A percentile compares a stretch with the other conserved stretches of the same genome.
These are phyloP conservation scores for Lamprotornis superbus DNA, from an alignment of 2,113 vertebrate species.

Conservation along the genomic window DNA sequence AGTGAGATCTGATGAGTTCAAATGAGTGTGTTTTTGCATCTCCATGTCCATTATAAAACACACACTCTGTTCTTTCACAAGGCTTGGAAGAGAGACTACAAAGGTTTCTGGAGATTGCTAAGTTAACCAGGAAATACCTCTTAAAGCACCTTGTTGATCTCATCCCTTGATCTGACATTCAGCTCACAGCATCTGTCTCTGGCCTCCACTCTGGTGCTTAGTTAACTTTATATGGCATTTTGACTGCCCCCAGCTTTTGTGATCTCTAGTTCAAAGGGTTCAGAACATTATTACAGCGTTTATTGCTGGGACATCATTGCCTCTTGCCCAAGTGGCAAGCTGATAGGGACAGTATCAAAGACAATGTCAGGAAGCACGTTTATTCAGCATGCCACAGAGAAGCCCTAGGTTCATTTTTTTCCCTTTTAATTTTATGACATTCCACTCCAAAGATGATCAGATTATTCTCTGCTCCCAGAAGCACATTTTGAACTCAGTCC, in stretches of 20 bases:
- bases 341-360: neutral
- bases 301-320: neutral
- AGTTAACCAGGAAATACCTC: conserved; percentile 30
- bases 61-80: neutral
- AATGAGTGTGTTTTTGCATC: neutral
- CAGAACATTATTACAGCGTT: neutral
- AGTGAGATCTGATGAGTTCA: neutral
- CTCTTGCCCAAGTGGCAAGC: neutral
- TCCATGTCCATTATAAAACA: neutral
- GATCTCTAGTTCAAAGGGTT: neutral
- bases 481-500: neutral
- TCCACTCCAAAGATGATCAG: neutral
- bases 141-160: neutral
- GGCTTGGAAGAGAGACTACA: neutral
- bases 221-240: conserved; percentile 19
- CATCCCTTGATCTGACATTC: conserved; percentile 1
- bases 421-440: neutral
- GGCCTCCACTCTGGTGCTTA: neutral
- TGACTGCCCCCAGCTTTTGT: conserved; percentile 21
- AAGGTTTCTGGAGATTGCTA: neutral
- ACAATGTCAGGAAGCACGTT: neutral
- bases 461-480: neutral
- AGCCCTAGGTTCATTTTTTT: neutral
- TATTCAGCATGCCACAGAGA: neutral
- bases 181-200: conserved; percentile 8